A percentile compares a stretch with the other conserved stretches of the same genome.
Evolutionary conservation across 2,888 invertebrate genomes (phyloP).

Genomic region (Drosophila falleni): DNA sequence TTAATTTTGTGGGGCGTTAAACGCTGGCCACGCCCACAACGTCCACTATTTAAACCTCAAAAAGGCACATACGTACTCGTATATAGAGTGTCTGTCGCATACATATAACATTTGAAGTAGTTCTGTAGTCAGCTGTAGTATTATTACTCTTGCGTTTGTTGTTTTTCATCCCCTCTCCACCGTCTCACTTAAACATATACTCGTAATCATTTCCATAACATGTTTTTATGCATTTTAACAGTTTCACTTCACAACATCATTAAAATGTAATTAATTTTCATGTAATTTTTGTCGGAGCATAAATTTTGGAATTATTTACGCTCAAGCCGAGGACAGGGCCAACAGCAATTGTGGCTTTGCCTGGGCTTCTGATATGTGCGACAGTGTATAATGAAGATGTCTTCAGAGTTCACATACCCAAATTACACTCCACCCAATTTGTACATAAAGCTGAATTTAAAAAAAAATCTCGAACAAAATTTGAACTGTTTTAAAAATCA

Average conservation of each 20-base stretch:
- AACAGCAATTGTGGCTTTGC: conserved; percentile 75
- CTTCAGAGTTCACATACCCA: conserved; percentile 36
- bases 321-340: conserved; percentile 76
- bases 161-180: conserved; percentile 36
- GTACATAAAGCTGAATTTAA: conserved; percentile 53
- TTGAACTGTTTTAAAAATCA: conserved; percentile 18
- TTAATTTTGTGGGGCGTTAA: conserved; percentile 58
- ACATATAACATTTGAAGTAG: conserved; percentile 50
- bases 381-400: conserved; percentile 77
- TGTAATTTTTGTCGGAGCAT: conserved; percentile 84
- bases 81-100: conserved; percentile 32
- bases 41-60: conserved; percentile 19
- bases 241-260: conserved; percentile 66
- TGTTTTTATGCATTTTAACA: conserved; percentile 61
- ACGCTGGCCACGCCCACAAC: conserved; percentile 33
- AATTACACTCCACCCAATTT: conserved; percentile 49
- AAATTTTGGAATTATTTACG: conserved; percentile 85
- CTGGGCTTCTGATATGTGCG: conserved; percentile 84
- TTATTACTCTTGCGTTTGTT: conserved; percentile 47
- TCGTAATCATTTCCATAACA: conserved; percentile 58
- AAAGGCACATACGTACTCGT: conserved; percentile 19
- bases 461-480: conserved; percentile 7
- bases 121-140: conserved; percentile 61
- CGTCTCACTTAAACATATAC: conserved; percentile 38
- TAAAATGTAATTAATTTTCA: conserved; percentile 81